Conservation (phyloP, 2,113 vertebrate genomes). For the Lepisosteus oculatus region DNA sequence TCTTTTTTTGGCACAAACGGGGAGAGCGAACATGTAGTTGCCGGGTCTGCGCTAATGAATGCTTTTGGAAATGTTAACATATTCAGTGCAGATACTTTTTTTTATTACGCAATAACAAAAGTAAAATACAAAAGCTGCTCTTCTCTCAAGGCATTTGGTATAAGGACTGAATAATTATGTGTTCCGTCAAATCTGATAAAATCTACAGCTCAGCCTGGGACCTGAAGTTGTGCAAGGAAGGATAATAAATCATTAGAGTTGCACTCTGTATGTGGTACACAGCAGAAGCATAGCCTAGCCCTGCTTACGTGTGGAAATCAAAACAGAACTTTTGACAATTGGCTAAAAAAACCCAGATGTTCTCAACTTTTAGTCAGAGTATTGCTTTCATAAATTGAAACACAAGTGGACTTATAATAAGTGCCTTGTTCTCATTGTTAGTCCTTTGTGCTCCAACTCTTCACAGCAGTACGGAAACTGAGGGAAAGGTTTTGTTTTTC, state of each 20-base stretch:
- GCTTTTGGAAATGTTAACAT: too few relatives aligned
- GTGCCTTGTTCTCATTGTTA: too few relatives aligned
- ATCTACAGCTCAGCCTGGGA: background rate
- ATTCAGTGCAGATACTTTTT: background rate
- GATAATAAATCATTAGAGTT: conserved; percentile 2
- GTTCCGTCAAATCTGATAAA: background rate
- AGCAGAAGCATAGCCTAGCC: background rate
- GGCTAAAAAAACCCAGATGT: background rate
- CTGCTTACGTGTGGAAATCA: background rate
- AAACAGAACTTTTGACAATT: background rate
- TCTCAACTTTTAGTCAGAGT: background rate
- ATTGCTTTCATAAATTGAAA: background rate
- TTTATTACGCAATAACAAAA: background rate
- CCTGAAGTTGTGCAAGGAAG: background rate
- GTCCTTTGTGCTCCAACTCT: background rate
- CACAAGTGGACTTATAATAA: background rate
- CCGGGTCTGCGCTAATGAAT: too few relatives aligned
- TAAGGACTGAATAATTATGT: background rate
- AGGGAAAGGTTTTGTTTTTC: too few relatives aligned
- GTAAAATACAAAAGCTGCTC: background rate
- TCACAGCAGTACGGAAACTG: background rate
- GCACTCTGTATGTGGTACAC: background rate
- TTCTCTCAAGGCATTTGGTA: background rate
- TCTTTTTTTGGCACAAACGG: too few relatives aligned
- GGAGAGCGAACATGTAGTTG: too few relatives aligned